Percentiles rank a stretch among this genome's conserved stretches.
Evolutionary conservation across 2,113 vertebrate genomes (phyloP).

Genomic region (Oncorhynchus gorbuscha): DNA sequence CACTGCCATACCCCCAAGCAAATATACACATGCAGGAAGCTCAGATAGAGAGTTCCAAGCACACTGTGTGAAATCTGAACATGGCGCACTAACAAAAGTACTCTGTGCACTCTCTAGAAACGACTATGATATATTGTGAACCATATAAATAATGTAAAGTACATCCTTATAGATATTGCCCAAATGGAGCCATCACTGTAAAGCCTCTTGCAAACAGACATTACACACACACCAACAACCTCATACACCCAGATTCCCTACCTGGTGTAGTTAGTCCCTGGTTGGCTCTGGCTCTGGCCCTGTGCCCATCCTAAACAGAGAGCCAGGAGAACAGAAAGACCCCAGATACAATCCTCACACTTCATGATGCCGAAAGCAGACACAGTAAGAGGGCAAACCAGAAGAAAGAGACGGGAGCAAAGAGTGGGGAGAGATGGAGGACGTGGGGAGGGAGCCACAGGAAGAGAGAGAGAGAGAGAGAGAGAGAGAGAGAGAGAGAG

Average conservation of each 20-base stretch:
- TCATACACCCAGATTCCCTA: conserved; percentile 32
- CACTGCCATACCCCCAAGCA: conserved; percentile 18
- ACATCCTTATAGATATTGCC: background rate
- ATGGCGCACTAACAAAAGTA: background rate
- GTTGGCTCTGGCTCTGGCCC: conserved; percentile 37
- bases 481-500: conserved; percentile 17
- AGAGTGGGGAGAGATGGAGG: conserved; percentile 44
- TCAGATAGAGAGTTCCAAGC: conserved; percentile 6
- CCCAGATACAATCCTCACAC: conserved; percentile 47
- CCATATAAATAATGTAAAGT: background rate
- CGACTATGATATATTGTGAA: background rate
- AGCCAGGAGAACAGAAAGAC: conserved; percentile 53
- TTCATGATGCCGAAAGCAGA: conserved; percentile 52
- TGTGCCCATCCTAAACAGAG: conserved; percentile 53
- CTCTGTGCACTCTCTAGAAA: background rate
- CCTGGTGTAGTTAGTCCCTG: conserved; percentile 68
- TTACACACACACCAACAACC: background rate
- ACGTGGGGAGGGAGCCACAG: conserved; percentile 18
- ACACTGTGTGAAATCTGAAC: background rate
- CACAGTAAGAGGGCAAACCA: conserved; percentile 12
- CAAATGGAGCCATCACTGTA: background rate
- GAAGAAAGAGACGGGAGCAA: conserved; percentile 31
- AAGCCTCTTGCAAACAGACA: background rate
- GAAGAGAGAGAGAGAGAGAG: no score
- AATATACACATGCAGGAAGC: conserved; percentile 1